Conservation (phyloP, 2,888 invertebrate genomes). For the Ceraclea dissimilis region DNA sequence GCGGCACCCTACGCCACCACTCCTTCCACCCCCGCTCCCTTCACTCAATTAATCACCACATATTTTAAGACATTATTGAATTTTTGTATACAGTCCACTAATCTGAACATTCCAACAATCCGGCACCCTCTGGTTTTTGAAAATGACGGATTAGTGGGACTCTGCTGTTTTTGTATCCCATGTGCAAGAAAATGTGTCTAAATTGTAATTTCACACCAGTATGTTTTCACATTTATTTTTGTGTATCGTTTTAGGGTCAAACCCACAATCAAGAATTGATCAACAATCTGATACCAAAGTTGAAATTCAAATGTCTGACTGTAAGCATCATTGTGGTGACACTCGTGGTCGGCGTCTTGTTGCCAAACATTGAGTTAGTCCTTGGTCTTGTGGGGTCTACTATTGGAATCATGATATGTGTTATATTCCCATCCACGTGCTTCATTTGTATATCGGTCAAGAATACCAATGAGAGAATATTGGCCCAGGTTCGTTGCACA, state of each 20-base stretch:
- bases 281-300: slow-evolving; percentile 66
- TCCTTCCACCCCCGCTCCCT: no score
- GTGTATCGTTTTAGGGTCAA: slow-evolving; percentile 47
- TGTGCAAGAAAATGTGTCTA: no score
- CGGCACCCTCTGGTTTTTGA: no score
- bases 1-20: no score
- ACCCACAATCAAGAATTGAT: slow-evolving; percentile 56
- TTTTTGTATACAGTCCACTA: no score
- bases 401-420: slow-evolving; percentile 87
- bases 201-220: no score
- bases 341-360: slow-evolving; percentile 71
- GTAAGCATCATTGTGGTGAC: slow-evolving; percentile 68
- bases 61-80: no score
- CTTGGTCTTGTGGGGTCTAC: slow-evolving; percentile 92
- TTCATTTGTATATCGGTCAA: slow-evolving; percentile 79
- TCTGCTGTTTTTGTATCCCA: no score
- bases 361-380: slow-evolving; percentile 92
- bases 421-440: slow-evolving; percentile 86
- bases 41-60: no score
- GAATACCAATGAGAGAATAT: slow-evolving; percentile 71
- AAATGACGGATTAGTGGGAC: no score
- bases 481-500: slow-evolving; percentile 74
- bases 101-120: no score
- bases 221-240: no score
- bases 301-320: slow-evolving; percentile 77